Base-by-base conservation (phyloP, 2,113 vertebrate species). In the Kryptolebias marmoratus region DNA sequence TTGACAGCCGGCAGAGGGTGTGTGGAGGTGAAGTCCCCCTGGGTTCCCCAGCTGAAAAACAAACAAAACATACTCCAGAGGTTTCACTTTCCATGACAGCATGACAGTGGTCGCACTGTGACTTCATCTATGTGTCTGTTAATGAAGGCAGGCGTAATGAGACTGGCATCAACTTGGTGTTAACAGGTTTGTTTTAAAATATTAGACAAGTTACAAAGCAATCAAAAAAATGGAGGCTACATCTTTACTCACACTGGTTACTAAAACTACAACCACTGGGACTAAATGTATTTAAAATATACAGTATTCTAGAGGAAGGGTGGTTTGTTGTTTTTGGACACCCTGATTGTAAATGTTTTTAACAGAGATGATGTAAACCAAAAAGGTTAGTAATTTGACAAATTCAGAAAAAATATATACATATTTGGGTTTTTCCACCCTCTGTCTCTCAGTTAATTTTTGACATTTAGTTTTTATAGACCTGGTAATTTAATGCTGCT, bases 1-100 rank as follows among this genome's bases (percentile, higher is more conserved):
- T 99, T 99, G 91, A 99, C 98, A 49, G 95, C 98, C 18, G 98
- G 98, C 75, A 99, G 95, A 0, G 98, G 97, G 0, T 99, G 98
- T 42, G 97, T 99, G 16, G 96, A 97, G 0, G 94, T 96, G 91
- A 99, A 99, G 92, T 99, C 98, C 81, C 98, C 98, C 90, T 99
- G 98, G 88, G 98, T 99, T 31, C 98, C 98, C 98, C 98, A 99
- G 79, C 98, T 99, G 94, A 75, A 89, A 94, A 92, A 90, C 76
- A 90, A 86, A 84, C 79, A 88, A 55, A 77, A 62, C 47, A 70
- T 68, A 85, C 84, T 73, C 82, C 30, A 66, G 84, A 90, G 86
- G 81, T 84, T 53, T 69, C 73, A 73, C 76, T 79, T 22, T 80
- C 83, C 82, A 86, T 83, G 74, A 77, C 77, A 89, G 69, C 70